A percentile compares a stretch with the other conserved stretches of the same genome.
Evolutionary conservation across 2,797 vertebrate genomes (phyloP).

Genomic region (Tangara arthus): DNA sequence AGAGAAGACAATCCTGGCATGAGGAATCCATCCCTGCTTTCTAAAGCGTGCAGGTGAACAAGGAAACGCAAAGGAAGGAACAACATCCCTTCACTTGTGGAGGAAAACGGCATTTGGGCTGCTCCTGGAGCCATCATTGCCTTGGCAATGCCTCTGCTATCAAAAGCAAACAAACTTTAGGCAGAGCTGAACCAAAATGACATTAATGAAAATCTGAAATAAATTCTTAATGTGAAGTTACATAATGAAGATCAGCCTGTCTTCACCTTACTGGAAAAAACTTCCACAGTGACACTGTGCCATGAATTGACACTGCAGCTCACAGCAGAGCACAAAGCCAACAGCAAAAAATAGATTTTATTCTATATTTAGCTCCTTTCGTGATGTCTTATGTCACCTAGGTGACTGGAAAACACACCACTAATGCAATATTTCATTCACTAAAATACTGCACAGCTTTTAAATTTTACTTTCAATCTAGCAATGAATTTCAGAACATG

Average conservation of each 20-base stretch:
- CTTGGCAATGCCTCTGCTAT: neutral
- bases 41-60: neutral
- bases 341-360: neutral
- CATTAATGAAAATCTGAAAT: neutral
- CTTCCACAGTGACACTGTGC: fast-evolving
- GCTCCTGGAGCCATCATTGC: neutral
- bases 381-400: neutral
- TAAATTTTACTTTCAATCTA: neutral
- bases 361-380: neutral
- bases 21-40: neutral
- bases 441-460: neutral
- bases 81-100: neutral
- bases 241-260: neutral
- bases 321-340: neutral
- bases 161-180: neutral
- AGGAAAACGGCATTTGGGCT: neutral
- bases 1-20: neutral
- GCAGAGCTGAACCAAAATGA: neutral
- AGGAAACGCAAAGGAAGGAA: neutral
- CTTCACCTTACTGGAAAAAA: neutral
- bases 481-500: neutral
- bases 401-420: neutral
- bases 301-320: neutral
- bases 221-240: neutral
- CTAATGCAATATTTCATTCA: neutral